Percentiles rank a stretch among this genome's conserved stretches.
phyloP scores from a whole-genome alignment of 2,113 vertebrate genomes.

The Puntigrus tetrazona region DNA sequence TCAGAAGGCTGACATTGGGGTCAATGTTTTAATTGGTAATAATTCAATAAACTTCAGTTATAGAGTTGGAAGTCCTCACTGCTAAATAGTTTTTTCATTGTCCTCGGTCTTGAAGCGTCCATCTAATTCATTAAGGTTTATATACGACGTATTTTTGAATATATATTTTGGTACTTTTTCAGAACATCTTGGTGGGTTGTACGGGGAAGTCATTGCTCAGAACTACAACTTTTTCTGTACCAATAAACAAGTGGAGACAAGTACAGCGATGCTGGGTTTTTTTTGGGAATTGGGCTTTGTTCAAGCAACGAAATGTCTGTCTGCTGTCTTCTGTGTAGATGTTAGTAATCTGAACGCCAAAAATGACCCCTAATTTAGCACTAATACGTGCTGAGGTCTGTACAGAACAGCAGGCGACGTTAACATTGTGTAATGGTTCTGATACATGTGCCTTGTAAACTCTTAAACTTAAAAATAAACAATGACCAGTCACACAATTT shows the following conservation, averaged over 20 bases:
- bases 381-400: not conserved
- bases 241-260: conserved; percentile 56
- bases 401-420: not conserved
- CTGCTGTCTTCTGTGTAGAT: not conserved
- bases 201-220: conserved; percentile 53
- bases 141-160: conserved; percentile 64
- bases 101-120: conserved; percentile 21
- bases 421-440: too few relatives aligned
- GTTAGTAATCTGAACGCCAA: not conserved
- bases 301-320: not conserved
- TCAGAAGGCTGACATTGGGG: not conserved
- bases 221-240: conserved; percentile 51
- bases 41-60: not conserved
- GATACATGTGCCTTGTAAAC: too few relatives aligned
- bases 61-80: not conserved
- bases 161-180: conserved; percentile 67
- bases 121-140: conserved; percentile 54
- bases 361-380: too few relatives aligned
- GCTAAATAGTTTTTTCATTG: not conserved
- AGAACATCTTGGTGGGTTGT: conserved; percentile 58
- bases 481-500: not conserved
- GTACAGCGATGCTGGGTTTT: conserved; percentile 21
- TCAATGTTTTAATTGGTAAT: not conserved
- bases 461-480: not conserved
- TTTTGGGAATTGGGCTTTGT: not conserved